Evolutionary conservation across 2,888 invertebrate genomes (phyloP).

Genomic region (Leucophenga maculata): DNA sequence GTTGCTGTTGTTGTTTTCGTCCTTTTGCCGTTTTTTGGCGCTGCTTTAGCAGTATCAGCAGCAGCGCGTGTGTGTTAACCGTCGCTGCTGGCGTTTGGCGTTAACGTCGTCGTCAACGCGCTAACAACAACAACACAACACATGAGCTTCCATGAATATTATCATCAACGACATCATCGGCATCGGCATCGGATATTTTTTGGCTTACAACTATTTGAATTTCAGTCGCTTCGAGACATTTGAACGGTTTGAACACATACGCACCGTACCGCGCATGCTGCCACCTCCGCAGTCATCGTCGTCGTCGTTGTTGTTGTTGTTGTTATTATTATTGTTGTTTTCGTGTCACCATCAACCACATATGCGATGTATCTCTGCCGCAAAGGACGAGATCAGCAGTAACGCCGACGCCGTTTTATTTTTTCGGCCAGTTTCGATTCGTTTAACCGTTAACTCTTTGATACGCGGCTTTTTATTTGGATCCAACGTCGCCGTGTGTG

Average conservation of each 20-base stretch:
- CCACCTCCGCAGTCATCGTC: constrained; percentile 16
- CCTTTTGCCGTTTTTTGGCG: constrained; percentile 40
- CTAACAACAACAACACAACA: constrained; percentile 15
- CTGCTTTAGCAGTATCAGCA: too few relatives aligned
- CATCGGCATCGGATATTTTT: constrained; percentile 56
- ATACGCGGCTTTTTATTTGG: neutral
- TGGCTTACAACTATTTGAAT: constrained; percentile 69
- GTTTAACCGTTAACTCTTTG: constrained; percentile 15
- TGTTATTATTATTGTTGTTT: constrained; percentile 12
- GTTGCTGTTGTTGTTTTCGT: constrained; percentile 56
- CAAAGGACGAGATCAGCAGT: neutral
- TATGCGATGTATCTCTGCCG: neutral
- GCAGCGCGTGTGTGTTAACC: constrained; percentile 49
- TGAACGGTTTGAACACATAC: constrained; percentile 72
- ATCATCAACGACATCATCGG: constrained; percentile 29
- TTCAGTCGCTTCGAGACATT: constrained; percentile 73
- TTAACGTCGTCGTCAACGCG: constrained; percentile 31
- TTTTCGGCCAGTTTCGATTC: neutral
- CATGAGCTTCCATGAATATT: constrained; percentile 24
- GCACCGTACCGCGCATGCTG: constrained; percentile 40
- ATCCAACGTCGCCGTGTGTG: constrained; percentile 20
- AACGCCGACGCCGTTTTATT: constrained; percentile 21
- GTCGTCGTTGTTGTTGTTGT: constrained; percentile 1
- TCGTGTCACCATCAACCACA: neutral
- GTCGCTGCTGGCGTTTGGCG: constrained; percentile 32